phyloP scores from a whole-genome alignment of 2,797 vertebrate genomes.

The Semaprochilodus insignis region DNA sequence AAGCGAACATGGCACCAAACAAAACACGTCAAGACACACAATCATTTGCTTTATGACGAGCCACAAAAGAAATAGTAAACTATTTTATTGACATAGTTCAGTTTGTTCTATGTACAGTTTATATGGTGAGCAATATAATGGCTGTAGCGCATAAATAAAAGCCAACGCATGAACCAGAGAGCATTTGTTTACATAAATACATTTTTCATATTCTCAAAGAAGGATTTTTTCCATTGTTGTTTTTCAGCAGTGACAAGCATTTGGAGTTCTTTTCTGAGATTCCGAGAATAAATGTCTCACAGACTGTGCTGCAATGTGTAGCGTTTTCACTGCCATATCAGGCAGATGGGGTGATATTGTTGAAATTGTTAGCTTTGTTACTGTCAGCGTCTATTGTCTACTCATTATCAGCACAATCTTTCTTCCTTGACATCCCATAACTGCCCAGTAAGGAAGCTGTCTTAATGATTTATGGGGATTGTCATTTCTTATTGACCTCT shows the following conservation, averaged over 20 bases:
- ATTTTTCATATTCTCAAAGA: conserved; percentile 36
- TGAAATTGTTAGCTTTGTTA: conserved; percentile 9
- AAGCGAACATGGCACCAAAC: conserved; percentile 47
- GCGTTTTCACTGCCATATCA: conserved; percentile 23
- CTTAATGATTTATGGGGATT: conserved; percentile 25
- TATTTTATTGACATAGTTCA: conserved; percentile 85
- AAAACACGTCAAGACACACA: conserved; percentile 77
- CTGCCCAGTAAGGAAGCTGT: conserved; percentile 12
- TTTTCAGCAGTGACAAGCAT: conserved; percentile 11
- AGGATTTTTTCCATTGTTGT: background rate
- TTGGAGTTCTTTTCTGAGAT: conserved; percentile 8
- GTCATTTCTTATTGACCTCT: conserved; percentile 33
- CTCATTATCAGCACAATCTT: conserved; percentile 8
- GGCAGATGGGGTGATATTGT: conserved; percentile 7
- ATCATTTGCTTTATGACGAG: conserved; percentile 81
- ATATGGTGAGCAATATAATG: conserved; percentile 67
- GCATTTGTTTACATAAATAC: conserved; percentile 56
- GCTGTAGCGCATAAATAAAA: conserved; percentile 61
- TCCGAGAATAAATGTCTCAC: background rate
- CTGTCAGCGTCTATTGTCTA: conserved; percentile 10
- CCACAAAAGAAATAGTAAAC: conserved; percentile 85
- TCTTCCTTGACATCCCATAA: background rate
- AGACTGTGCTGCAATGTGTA: conserved; percentile 27
- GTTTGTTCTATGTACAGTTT: conserved; percentile 87
- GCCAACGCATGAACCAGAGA: conserved; percentile 36